Base-by-base conservation (phyloP, 2,888 invertebrate genomes). In the Ichneumon xanthorius region DNA sequence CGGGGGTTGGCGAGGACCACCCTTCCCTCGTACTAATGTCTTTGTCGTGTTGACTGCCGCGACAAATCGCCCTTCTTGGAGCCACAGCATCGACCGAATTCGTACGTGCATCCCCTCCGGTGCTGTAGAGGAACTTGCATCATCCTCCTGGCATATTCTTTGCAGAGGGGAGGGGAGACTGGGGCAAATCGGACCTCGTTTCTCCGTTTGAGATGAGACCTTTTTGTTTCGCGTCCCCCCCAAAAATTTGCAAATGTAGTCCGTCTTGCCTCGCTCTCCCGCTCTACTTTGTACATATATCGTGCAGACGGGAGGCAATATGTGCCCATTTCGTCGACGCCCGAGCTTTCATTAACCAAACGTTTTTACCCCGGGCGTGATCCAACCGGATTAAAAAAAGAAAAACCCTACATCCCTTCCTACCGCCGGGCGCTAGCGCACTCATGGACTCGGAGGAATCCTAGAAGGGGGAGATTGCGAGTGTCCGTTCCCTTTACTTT, bases 21-120 rank as follows among this genome's bases (percentile, higher is more conserved):
- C 77, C 63, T 40, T 67, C 40, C 55, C 82, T 70, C 68, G 82
- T 88, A 86, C 92, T 93, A 92, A 93, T 93, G 93, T 92, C 93
- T 93, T 93, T 93, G 92, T 93, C 93, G 87, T 93, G 93, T 93
- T 91, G 92, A 92, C 92, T 92, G 93, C 90, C 92, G 45, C 45
- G 92, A 93, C 92, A 92, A 93, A 92, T 93, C 92, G 92, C 89
- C 90, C 91, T 92, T 91, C 91, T 86, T 86, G 86, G 72, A 68
- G 67, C 76, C 85, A 70, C 30, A 82, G 50, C 55, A 6, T 2
- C 77, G 48, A 45, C 37, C 70, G 65, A 73, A 61, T 72, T 81
- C 75, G 55, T 58, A 76, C 75, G 61, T 67, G 61, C 71, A 30
- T 26, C 68, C 45, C 45, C 58, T 48, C 16, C 30, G 26, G 16